Conservation (phyloP, 2,888 invertebrate genomes). For the Chloromyia formosa region DNA sequence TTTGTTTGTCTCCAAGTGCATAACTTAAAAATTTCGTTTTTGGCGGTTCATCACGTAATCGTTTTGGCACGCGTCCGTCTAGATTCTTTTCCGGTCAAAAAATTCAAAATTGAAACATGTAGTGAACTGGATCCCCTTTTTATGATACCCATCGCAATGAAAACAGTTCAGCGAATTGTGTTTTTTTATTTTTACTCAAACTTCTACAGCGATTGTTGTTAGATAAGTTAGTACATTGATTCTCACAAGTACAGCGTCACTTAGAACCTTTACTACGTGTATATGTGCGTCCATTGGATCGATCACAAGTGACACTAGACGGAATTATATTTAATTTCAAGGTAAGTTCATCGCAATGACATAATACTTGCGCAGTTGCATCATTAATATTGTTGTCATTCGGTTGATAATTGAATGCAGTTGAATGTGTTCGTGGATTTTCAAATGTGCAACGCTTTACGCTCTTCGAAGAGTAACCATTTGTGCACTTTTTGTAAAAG, state of each 20-base stretch:
- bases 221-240: not conserved
- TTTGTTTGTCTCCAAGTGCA: not conserved
- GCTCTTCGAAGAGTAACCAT: not conserved
- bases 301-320: constrained; percentile 32
- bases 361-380: constrained; percentile 43
- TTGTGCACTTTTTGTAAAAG: not conserved
- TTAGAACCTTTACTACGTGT: not conserved
- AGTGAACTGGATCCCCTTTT: not conserved
- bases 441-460: not conserved
- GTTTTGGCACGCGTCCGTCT: not conserved
- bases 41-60: not conserved
- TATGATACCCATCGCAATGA: not conserved
- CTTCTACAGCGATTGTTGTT: not conserved
- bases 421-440: constrained; percentile 6
- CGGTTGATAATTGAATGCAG: constrained; percentile 9
- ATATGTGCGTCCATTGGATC: not conserved
- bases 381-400: constrained; percentile 20
- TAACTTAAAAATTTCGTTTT: constrained; percentile 21
- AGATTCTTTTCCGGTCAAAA: not conserved
- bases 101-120: not conserved
- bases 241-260: constrained; percentile 1
- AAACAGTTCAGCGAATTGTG: not conserved
- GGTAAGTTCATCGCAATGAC: constrained; percentile 37
- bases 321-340: constrained; percentile 35
- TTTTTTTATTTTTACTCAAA: not conserved